Evolutionary conservation across 2,797 vertebrate species (phyloP), one percentile per base, ranked within the genome.

Genomic region (Cyprinodon diabolis): DNA sequence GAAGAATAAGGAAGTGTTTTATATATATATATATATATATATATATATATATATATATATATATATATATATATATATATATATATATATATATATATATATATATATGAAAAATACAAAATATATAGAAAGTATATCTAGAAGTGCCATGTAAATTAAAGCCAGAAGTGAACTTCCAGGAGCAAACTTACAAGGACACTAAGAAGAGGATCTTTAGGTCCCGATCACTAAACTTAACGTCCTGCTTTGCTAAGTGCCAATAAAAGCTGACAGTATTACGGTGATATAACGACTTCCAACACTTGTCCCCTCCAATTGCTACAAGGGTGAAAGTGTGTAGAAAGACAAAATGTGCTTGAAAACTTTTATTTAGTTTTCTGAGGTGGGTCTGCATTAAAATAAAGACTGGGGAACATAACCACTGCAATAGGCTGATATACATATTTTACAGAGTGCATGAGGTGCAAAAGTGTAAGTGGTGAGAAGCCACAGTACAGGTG

Each of bases 401-500:
- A 75, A 21, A 9, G 25, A 51, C 40, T 0, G 4, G 40, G 40
- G 25, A 47, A 25, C 70, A 55, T 30, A 51, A 56, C 48, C 63
- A 76, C 65, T 66, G 49, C 72, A 71, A 80, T 73, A 55, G 84
- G 82, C 80, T 69, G 70, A 43, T 74, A 82, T 92, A 77, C 85
- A 92, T 92, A 84, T 90, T 92, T 92, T 58, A 91, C 74, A 75
- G 70, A 86, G 79, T 79, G 74, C 79, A 81, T 0, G 0, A 67
- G 73, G 82, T 85, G 83, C 82, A 82, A 79, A 74, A 79, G 76
- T 86, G 84, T 72, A 69, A 82, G 83, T 76, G 81, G 73, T 19
- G 71, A 48, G 47, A 67, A 71, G 78, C 67, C 12, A 63, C 35
- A 14, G 12, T 45, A 1, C 62, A 85, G 79, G 73, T 78, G 73